Evolutionary conservation across 2,797 vertebrate genomes (phyloP).

Genomic region (Hybognathus amarus): DNA sequence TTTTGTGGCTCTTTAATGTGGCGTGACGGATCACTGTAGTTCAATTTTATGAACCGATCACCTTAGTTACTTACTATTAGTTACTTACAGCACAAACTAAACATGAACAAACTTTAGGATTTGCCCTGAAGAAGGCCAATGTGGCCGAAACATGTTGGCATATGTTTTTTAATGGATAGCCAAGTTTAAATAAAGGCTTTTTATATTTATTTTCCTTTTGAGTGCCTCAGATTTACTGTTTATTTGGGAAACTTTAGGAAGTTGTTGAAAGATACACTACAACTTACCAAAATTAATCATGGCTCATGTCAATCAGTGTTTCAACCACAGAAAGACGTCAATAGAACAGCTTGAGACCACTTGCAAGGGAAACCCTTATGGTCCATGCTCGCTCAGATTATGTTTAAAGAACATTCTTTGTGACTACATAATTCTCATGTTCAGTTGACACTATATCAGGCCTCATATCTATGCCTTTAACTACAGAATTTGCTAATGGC

Average conservation of each 20-base stretch:
- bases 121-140: too few species aligned
- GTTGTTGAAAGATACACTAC: background rate
- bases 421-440: background rate
- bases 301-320: background rate
- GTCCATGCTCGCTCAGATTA: background rate
- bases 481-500: slow-evolving; percentile 35
- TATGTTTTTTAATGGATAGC: too few species aligned
- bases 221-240: too few species aligned
- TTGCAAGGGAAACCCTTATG: background rate
- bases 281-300: background rate
- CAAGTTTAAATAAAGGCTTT: too few species aligned
- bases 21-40: background rate
- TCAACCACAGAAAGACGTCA: too few species aligned
- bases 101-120: background rate
- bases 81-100: background rate
- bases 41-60: background rate
- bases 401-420: background rate
- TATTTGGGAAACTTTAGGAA: too few species aligned
- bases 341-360: background rate
- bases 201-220: too few species aligned
- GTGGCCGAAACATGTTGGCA: too few species aligned
- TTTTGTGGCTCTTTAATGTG: background rate
- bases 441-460: background rate
- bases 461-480: slow-evolving; percentile 19
- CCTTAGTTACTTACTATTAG: background rate